Evolutionary conservation across 2,113 vertebrate species (phyloP).

Genomic region (Microtus ochrogaster): DNA sequence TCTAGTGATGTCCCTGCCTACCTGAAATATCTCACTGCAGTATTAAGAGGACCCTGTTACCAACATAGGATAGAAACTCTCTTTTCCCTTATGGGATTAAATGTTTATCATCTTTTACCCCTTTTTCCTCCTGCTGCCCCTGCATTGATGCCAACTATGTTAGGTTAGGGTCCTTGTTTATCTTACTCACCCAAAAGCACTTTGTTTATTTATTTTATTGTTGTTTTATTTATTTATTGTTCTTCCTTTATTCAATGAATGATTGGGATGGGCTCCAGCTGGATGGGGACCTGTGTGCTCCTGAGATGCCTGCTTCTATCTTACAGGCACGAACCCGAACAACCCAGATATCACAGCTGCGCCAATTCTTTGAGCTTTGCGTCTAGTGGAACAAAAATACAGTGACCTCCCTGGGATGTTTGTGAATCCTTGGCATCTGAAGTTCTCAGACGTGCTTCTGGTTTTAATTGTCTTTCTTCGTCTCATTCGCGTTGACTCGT

Average conservation of each 20-base stretch:
- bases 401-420: neutral
- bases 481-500: neutral
- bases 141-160: neutral
- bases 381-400: neutral
- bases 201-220: neutral
- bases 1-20: neutral
- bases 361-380: neutral
- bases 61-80: neutral
- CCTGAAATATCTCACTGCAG: neutral
- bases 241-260: neutral
- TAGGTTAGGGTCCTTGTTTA: neutral
- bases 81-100: slow-evolving; percentile 4
- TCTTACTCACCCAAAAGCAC: neutral
- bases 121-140: neutral
- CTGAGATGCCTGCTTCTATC: neutral
- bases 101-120: neutral
- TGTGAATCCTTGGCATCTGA: slow-evolving; percentile 24
- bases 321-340: neutral
- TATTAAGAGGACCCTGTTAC: neutral
- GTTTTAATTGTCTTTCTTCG: slow-evolving; percentile 27
- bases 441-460: slow-evolving; percentile 28
- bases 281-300: neutral
- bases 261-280: neutral
- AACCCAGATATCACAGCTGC: neutral
- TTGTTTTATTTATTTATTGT: neutral